Evolutionary conservation across 2,113 vertebrate genomes (phyloP), one percentile per base, ranked within the genome.

Genomic region (Lynx canadensis): DNA sequence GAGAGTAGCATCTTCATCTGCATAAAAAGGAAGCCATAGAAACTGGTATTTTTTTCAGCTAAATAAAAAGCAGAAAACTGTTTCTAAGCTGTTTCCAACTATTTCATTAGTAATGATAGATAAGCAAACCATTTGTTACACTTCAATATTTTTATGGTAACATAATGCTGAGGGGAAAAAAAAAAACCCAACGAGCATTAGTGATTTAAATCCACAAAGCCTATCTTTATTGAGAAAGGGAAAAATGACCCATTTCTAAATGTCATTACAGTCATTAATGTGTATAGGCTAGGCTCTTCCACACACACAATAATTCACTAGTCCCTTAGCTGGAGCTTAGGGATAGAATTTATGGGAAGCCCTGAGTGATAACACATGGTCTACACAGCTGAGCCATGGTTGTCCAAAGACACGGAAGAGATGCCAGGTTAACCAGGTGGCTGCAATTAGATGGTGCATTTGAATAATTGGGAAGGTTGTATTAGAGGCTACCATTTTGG

Each of bases 241-340:
- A 41, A 96, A 97, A 93, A 95, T 83, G 83, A 94, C 90, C 86
- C 76, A 68, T 97, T 90, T 97, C 84, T 96, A 98, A 98, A 97
- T 95, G 95, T 92, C 94, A 95, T 69, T 86, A 80, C 36, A 82
- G 27, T 94, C 93, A 91, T 96, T 95, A 96, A 91, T 66, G 50
- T 91, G 38, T 91, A 66, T 74, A 52, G 81, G 36, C 48, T 91
- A 82, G 88, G 41, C 31, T 81, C 78, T 82, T 83, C 41, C 81
- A 78, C 88, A 94, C 73, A 90, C 45, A 86, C 50, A 87, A 21
- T 89, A 95, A 91, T 91, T 96, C 94, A 94, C 71, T 69, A 89
- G 66, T 85, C 45, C 88, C 63, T 96, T 95, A 88, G 57, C 73
- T 88, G 19, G 79, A 96, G 68, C 48, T 84, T 90, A 52, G 41